Evolutionary conservation across 2,888 invertebrate species (phyloP).

Genomic region (Catocala nupta): DNA sequence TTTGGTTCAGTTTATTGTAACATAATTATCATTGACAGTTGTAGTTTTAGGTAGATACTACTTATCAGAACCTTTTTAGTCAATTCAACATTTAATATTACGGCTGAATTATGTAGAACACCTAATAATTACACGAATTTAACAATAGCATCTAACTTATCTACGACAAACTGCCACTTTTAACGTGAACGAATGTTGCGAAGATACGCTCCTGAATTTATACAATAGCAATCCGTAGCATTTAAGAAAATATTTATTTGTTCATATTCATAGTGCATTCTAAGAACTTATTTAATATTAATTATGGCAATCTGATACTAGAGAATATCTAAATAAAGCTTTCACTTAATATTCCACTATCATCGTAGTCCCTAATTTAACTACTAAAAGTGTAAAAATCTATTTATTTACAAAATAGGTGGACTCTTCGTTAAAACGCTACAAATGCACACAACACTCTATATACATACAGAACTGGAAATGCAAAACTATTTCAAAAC

Average conservation of each 20-base stretch:
- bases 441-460: conserved; percentile 79
- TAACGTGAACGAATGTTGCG: conserved; percentile 14
- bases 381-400: conserved; percentile 81
- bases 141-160: not conserved
- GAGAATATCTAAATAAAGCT: conserved; percentile 81
- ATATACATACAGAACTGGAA: conserved; percentile 58
- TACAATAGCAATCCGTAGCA: conserved; percentile 38
- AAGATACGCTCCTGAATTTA: conserved; percentile 31
- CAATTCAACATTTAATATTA: no score
- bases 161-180: conserved; percentile 36
- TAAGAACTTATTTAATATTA: conserved; percentile 53
- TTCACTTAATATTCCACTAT: conserved; percentile 69
- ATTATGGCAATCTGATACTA: conserved; percentile 79
- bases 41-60: no score
- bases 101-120: not conserved
- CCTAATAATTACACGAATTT: not conserved
- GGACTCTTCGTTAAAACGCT: conserved; percentile 85
- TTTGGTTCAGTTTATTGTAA: no score
- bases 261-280: conserved; percentile 44
- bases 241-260: conserved; percentile 33
- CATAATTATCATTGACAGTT: no score
- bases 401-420: conserved; percentile 87
- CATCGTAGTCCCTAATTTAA: conserved; percentile 60
- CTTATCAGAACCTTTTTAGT: no score
- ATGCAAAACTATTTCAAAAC: conserved; percentile 29